phyloP scores from a whole-genome alignment of 2,113 vertebrate genomes.

The Oncorhynchus gorbuscha region DNA sequence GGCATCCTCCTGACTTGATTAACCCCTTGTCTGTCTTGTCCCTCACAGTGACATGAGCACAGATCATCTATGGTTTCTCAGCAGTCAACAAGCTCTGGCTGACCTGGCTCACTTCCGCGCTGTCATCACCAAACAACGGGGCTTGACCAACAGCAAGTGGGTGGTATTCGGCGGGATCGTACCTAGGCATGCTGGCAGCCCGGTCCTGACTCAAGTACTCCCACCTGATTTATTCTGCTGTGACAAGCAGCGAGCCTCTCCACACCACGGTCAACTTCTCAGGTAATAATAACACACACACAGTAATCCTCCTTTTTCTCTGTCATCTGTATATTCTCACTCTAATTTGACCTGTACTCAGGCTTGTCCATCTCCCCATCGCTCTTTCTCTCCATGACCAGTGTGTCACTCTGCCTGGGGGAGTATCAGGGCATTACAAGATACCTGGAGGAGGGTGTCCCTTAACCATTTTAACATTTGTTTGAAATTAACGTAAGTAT shows the following conservation, averaged over 20 bases:
- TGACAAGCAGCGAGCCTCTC: constrained; percentile 66
- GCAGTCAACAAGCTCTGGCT: constrained; percentile 67
- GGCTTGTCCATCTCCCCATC: too few relatives aligned
- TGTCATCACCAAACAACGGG: constrained; percentile 14
- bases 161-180: constrained; percentile 66
- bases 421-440: too few relatives aligned
- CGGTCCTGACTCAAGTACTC: constrained; percentile 74
- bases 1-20: neutral
- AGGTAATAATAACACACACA: constrained; percentile 45
- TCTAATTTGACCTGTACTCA: too few relatives aligned
- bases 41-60: constrained; percentile 62
- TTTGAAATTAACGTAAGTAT: too few relatives aligned
- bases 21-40: neutral
- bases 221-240: constrained; percentile 62
- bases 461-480: too few relatives aligned
- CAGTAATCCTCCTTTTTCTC: too few relatives aligned
- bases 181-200: constrained; percentile 67
- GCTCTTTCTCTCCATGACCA: too few relatives aligned
- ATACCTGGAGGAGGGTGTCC: too few relatives aligned
- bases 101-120: constrained; percentile 72
- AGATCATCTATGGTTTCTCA: constrained; percentile 62
- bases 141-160: constrained; percentile 60
- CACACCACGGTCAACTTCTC: constrained; percentile 67
- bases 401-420: too few relatives aligned
- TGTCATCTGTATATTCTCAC: too few relatives aligned